Percentiles rank a stretch among this genome's conserved stretches.
Evolutionary conservation across 2,113 vertebrate species (phyloP).

Genomic region (Bubo scandiacus): DNA sequence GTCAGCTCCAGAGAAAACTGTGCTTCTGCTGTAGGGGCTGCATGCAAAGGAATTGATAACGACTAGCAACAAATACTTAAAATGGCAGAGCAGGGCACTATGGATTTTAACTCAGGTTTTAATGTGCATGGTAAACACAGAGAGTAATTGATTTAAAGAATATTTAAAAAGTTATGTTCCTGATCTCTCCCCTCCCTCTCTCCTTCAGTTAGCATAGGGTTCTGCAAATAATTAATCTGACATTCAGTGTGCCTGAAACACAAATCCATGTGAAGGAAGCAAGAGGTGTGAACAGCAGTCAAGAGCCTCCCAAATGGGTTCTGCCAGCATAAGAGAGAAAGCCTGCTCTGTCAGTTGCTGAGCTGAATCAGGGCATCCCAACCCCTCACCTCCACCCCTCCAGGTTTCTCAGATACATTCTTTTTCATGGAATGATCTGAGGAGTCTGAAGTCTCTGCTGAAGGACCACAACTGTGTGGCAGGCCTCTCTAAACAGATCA

Average conservation of each 20-base stretch:
- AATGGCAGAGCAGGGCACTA: background rate
- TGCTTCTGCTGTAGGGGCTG: background rate
- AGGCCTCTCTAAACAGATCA: background rate
- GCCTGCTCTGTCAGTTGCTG: fast-evolving
- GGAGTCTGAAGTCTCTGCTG: background rate
- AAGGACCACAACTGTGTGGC: background rate
- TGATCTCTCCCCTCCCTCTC: background rate
- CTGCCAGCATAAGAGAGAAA: background rate
- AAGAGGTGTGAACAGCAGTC: background rate
- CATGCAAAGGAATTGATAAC: background rate
- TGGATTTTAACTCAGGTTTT: background rate
- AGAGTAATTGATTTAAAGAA: background rate
- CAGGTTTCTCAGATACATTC: background rate
- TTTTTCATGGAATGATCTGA: background rate
- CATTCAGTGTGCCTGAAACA: background rate
- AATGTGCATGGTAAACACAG: background rate
- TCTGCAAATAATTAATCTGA: background rate
- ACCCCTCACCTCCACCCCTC: background rate
- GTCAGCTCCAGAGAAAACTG: background rate
- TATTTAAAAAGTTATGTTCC: background rate
- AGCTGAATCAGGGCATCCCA: background rate
- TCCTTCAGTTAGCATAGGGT: background rate
- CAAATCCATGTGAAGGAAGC: background rate
- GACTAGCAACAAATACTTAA: background rate
- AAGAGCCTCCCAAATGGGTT: background rate